Evolutionary conservation across 2,888 invertebrate genomes (phyloP).

Genomic region (Scaeva pyrastri): DNA sequence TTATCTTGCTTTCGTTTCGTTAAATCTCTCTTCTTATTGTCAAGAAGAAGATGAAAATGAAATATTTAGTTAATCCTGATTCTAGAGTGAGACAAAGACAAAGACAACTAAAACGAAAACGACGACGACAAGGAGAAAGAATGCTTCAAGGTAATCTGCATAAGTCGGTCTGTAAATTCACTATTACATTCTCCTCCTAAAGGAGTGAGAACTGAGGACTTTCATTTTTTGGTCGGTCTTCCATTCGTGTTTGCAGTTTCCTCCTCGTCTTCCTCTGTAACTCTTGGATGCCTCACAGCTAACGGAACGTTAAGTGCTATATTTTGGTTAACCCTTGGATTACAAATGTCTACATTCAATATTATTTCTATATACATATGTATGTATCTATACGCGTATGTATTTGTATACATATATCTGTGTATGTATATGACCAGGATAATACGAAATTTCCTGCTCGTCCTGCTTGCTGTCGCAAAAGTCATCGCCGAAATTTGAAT

Average conservation of each 20-base stretch:
- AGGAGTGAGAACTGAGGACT: constrained; percentile 27
- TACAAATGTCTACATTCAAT: constrained; percentile 66
- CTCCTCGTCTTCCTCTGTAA: neutral
- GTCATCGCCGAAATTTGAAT: constrained; percentile 67
- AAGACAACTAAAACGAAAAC: too few species aligned
- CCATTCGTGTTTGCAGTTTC: neutral
- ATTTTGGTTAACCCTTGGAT: constrained; percentile 68
- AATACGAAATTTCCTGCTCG: constrained; percentile 21
- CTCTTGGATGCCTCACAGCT: too few species aligned
- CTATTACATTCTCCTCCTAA: constrained; percentile 63
- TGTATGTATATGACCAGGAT: constrained; percentile 43
- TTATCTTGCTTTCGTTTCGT: constrained; percentile 1
- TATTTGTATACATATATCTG: too few species aligned
- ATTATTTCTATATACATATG: constrained; percentile 3
- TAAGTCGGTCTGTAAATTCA: constrained; percentile 69
- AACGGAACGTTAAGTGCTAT: constrained; percentile 25
- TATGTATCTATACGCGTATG: too few species aligned
- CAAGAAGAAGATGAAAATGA: constrained; percentile 22
- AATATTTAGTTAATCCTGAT: constrained; percentile 43
- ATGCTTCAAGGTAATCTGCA: constrained; percentile 60
- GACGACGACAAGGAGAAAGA: neutral
- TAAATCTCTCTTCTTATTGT: constrained; percentile 41
- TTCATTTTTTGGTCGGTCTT: constrained; percentile 16
- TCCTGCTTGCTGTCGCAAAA: constrained; percentile 30
- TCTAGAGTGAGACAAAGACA: neutral